Conservation (phyloP, 1,140 invertebrate species). For the Arion vulgaris region DNA sequence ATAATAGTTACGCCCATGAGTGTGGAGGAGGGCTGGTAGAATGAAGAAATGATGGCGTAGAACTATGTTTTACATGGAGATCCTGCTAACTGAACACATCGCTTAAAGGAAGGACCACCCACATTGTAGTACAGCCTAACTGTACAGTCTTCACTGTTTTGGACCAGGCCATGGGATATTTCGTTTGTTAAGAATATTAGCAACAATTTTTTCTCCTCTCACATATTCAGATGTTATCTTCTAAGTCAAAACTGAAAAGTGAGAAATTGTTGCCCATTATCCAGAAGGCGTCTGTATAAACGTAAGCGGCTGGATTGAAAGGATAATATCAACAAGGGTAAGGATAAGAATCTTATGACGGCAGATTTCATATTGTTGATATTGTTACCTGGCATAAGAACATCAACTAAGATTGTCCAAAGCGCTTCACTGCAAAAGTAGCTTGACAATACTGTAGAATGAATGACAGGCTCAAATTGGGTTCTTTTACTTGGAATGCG, state of each 20-base stretch:
- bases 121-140: neutral
- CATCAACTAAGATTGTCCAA: too few relatives aligned
- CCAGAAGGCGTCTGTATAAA: neutral
- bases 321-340: too few relatives aligned
- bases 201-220: neutral
- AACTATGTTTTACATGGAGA: constrained; percentile 12
- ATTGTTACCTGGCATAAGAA: too few relatives aligned
- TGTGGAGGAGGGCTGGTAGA: neutral
- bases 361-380: too few relatives aligned
- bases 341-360: too few relatives aligned
- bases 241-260: neutral
- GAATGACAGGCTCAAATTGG: too few relatives aligned
- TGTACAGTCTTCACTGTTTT: neutral
- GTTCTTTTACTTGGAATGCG: too few relatives aligned
- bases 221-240: neutral
- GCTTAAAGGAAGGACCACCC: constrained; percentile 6
- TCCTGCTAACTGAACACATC: constrained; percentile 5
- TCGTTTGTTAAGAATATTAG: neutral
- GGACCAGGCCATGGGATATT: neutral
- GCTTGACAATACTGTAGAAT: too few relatives aligned
- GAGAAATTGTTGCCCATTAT: constrained; percentile 11
- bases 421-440: too few relatives aligned
- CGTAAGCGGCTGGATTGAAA: neutral
- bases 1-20: neutral
- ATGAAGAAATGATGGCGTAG: neutral